Percentiles rank a stretch among this genome's conserved stretches.
These are phyloP conservation scores for Hyposmocoma kahamanoa DNA, from an alignment of 1,140 invertebrate genomes.

Conservation along the genomic window DNA sequence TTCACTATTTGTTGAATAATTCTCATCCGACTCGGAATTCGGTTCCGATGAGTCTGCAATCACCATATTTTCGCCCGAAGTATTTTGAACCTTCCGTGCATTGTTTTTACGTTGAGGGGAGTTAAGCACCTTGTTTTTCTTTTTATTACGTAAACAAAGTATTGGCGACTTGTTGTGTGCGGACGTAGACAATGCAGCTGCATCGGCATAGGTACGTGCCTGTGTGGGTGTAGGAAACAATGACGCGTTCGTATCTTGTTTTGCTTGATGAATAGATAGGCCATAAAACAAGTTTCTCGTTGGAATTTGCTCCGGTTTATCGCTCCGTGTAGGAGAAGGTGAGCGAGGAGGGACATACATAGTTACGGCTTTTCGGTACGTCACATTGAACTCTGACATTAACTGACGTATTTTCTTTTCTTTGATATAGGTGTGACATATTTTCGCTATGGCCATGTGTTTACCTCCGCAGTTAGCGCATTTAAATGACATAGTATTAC, in stretches of 20 bases:
- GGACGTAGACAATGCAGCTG: no score
- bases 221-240: neutral
- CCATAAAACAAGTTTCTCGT: neutral
- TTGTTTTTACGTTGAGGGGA: neutral
- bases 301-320: neutral
- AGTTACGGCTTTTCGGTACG: constrained; percentile 1
- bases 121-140: no score
- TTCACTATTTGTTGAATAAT: neutral
- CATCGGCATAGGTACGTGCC: neutral
- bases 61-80: neutral
- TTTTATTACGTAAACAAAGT: no score
- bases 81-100: neutral
- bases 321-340: neutral
- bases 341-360: neutral
- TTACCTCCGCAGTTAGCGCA: constrained; percentile 9
- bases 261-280: neutral
- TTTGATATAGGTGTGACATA: neutral
- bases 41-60: neutral
- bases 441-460: constrained; percentile 6
- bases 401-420: constrained; percentile 2
- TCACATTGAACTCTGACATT: constrained; percentile 2
- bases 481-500: constrained; percentile 1
- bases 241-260: neutral
- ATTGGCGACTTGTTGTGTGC: no score
- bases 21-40: no score